Base-by-base conservation (phyloP, 2,888 invertebrate genomes). In the Brachyopa scutellaris region DNA sequence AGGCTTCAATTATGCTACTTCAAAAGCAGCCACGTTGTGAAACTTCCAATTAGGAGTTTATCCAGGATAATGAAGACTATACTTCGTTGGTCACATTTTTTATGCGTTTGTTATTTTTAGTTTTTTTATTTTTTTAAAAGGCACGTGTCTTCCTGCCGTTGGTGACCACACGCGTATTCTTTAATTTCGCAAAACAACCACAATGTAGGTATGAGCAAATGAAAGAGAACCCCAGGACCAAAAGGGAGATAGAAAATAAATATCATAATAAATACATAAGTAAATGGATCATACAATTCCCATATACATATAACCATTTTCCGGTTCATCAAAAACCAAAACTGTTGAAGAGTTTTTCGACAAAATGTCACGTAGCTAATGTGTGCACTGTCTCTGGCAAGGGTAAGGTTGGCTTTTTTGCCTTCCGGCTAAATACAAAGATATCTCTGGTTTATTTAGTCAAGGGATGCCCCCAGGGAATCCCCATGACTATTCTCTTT, bases 301-400 rank as follows among this genome's bases (percentile, higher is more conserved):
- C 17, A 49, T 53, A 66, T 17, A 55, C 29, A 11, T 59, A 59
- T 3, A 47, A 45, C 15, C 9, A 36, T 64, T 67, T 67, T 57
- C 55, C 73, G 59, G 23, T 59, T 45, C 19, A 64, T 29, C 51
- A 59, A 21, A 66, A 55, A 49, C 21, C 47, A 69, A 77, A n/a
- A 59, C 59, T 64, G 42, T 17, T 9, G 59, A 49, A 55, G 36
- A 6, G 23, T 40, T 55, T 72, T 67, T 67, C 21, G 23, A 13
- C 29, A 40, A 78, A n/a, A 74, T 80, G 80, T 74, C 80, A 74
- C 80, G 80, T 79, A 59, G 19, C 55, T 49, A 62, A 53, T 59
- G 67, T 53, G 29, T 36, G 51, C 38, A 13, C 1, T 11, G 11
- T 51, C 19, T 66, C 6, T 11, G 36, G 45, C 8, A 57, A 23